Evolutionary conservation across 2,797 vertebrate genomes (phyloP).

Genomic region (Gobionotothen gibberifrons): DNA sequence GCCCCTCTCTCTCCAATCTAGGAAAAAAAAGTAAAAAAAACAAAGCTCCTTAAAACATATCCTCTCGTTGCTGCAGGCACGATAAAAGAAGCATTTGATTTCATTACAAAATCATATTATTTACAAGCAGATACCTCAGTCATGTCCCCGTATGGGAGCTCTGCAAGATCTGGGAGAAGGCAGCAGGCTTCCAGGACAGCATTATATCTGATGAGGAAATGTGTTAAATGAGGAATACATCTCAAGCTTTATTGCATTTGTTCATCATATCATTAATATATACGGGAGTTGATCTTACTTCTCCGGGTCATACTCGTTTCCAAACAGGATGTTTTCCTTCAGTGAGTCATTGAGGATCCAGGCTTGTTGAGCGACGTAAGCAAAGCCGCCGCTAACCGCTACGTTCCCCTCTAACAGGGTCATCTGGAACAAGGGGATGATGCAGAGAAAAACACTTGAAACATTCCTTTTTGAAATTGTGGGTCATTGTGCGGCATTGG

Average conservation of each 20-base stretch:
- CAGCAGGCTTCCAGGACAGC: slow-evolving; percentile 86
- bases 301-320: slow-evolving; percentile 78
- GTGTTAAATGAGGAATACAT: not conserved
- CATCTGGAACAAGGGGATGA: slow-evolving; percentile 78
- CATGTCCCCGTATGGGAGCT: slow-evolving; percentile 87
- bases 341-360: slow-evolving; percentile 90
- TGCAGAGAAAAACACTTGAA: slow-evolving; percentile 3
- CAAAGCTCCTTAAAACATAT: not conserved
- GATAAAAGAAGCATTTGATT: not conserved
- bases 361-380: slow-evolving; percentile 87
- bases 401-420: slow-evolving; percentile 85
- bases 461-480: slow-evolving; percentile 8
- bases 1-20: slow-evolving; percentile 88
- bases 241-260: not conserved
- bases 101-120: not conserved
- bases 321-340: slow-evolving; percentile 88
- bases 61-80: not conserved
- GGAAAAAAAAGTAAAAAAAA: not conserved
- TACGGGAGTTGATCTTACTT: slow-evolving; percentile 73
- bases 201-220: slow-evolving; percentile 77
- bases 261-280: slow-evolving; percentile 2
- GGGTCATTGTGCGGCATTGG: not conserved
- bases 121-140: slow-evolving; percentile 82
- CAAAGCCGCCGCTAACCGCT: slow-evolving; percentile 81
- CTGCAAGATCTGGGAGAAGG: slow-evolving; percentile 83